Conservation (phyloP, 2,113 vertebrate genomes). For the Anoplopoma fimbria region DNA sequence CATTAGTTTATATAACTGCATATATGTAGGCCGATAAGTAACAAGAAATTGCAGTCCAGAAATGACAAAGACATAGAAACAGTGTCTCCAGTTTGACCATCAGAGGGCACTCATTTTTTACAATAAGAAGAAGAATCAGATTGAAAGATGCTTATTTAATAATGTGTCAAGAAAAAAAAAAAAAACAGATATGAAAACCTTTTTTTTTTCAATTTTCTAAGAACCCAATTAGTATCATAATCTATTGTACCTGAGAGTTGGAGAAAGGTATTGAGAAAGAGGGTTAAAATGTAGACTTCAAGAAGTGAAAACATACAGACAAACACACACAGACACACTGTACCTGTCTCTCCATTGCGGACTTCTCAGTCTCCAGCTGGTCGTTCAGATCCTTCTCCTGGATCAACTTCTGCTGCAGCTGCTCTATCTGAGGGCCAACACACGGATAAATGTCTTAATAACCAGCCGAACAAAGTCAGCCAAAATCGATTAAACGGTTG, state of each 20-base stretch:
- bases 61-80: neutral
- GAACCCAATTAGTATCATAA: neutral
- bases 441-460: neutral
- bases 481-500: neutral
- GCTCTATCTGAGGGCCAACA: conserved; percentile 75
- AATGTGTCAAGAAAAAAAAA: neutral
- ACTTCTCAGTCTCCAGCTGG: conserved; percentile 80
- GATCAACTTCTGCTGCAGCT: conserved; percentile 83
- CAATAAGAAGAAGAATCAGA: neutral
- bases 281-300: neutral
- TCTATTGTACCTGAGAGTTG: neutral
- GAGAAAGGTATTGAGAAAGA: neutral
- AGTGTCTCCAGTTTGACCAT: neutral
- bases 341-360: conserved; percentile 82
- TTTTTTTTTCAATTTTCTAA: neutral
- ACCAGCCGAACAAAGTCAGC: neutral
- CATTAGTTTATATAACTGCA: neutral
- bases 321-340: conserved; percentile 41
- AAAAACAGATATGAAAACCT: neutral
- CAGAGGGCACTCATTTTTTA: neutral
- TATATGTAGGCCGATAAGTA: neutral
- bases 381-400: conserved; percentile 83
- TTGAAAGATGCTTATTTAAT: neutral
- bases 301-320: neutral
- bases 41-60: neutral